Base-by-base conservation (phyloP, 2,113 vertebrate genomes). In the Phainopepla nitens region DNA sequence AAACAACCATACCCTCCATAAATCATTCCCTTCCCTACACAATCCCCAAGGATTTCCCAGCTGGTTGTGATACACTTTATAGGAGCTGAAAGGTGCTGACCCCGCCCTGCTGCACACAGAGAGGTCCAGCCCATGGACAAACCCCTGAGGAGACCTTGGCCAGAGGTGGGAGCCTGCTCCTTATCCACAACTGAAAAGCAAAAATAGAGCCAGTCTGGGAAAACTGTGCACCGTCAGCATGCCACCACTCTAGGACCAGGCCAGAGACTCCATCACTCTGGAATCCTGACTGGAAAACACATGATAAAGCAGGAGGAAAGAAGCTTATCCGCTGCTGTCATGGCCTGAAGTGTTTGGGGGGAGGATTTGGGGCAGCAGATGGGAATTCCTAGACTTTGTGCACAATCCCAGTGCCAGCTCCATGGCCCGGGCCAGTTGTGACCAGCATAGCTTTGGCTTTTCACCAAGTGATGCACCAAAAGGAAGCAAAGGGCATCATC, bases 351-450 rank as follows among this genome's bases (percentile, higher is more conserved):
- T 24, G 27, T 58, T 84, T 85, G 45, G 21, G 33, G 33, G n/a
- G 4, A 90, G 58, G 71, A 90, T 73, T 22, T 91, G 77, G 81
- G 82, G 71, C n/a, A 85, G 61, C 87, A 95, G 82, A 80, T 80
- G 66, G 64, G 51, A 79, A 80, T 89, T 92, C 56, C 92, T n/a
- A 69, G 92, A 61, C 87, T 47, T 82, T 1, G 1, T 70, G 36
- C 23, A 1, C 61, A 53, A 78, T 29, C 35, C 49, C 17, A 6
- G 21, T 16, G 39, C 60, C 65, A 83, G 53, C 31, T 92, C 42
- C 53, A 19, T 4, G 15, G 13, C 50, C 53, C 0, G 0, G 56
- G 39, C 65, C 77, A 77, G 45, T 14, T 50, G 70, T 49, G 73
- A 57, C 1, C 2, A 51, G 19, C 66, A 47, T 0, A 0, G 27